phyloP scores from a whole-genome alignment of 2,888 invertebrate species.

The Phlogophora meticulosa region DNA sequence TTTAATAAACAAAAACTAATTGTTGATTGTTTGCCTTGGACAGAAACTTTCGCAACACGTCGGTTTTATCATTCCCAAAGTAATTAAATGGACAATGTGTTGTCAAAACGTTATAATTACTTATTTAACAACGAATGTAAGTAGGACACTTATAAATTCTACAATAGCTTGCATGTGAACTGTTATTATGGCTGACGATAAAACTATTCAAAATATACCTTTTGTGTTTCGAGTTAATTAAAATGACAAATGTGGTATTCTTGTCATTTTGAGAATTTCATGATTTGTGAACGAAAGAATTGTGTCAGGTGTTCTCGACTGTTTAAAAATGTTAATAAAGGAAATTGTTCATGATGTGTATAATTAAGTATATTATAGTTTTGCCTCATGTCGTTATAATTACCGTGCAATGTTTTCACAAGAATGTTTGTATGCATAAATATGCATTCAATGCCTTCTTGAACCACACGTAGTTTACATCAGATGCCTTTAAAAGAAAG shows the following conservation, averaged over 20 bases:
- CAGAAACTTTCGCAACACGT: constrained; percentile 66
- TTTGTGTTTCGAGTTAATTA: constrained; percentile 65
- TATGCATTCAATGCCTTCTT: constrained; percentile 7
- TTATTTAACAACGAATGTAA: constrained; percentile 68
- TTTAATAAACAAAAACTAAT: constrained; percentile 60
- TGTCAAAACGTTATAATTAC: constrained; percentile 71
- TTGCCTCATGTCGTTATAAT: constrained; percentile 12
- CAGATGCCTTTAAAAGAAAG: no score
- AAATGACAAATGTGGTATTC: constrained; percentile 66
- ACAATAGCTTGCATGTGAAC: constrained; percentile 66
- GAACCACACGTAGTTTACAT: neutral
- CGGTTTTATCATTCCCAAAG: constrained; percentile 62
- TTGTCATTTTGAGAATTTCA: constrained; percentile 56
- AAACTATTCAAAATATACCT: constrained; percentile 59
- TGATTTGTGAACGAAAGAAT: constrained; percentile 56
- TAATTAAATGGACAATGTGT: constrained; percentile 66
- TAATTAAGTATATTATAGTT: constrained; percentile 33
- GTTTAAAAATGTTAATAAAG: constrained; percentile 42
- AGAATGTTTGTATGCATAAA: constrained; percentile 25
- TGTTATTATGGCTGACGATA: constrained; percentile 56
- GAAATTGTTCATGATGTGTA: constrained; percentile 28
- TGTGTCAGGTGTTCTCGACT: constrained; percentile 56
- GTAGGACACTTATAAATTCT: constrained; percentile 64
- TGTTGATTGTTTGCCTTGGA: constrained; percentile 64
- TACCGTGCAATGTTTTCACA: constrained; percentile 2